Evolutionary conservation across 2,888 invertebrate genomes (phyloP).

Genomic region (Rotaria macrura): DNA sequence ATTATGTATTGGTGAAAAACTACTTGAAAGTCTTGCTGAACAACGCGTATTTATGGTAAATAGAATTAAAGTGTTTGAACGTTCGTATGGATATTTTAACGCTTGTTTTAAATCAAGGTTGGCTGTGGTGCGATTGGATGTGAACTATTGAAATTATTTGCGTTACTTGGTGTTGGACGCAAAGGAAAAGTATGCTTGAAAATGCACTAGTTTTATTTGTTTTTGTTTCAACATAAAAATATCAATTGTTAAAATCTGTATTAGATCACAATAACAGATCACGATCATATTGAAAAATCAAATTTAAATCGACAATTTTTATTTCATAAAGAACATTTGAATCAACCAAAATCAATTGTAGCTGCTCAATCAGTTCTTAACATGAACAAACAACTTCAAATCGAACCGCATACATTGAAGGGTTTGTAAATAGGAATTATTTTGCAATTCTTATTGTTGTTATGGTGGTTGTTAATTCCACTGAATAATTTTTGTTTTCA

Average conservation of each 20-base stretch:
- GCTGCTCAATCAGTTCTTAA: slow-evolving; percentile 44
- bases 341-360: slow-evolving; percentile 46
- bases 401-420: slow-evolving; percentile 48
- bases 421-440: slow-evolving; percentile 36
- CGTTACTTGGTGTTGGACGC: slow-evolving; percentile 43
- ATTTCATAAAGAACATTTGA: slow-evolving; percentile 47
- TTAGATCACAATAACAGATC: slow-evolving; percentile 47
- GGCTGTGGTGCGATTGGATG: slow-evolving; percentile 52
- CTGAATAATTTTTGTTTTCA: slow-evolving; percentile 27
- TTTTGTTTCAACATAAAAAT: too few species aligned
- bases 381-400: slow-evolving; percentile 46
- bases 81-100: neutral
- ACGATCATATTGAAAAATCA: slow-evolving; percentile 50
- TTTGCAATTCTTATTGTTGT: slow-evolving; percentile 15
- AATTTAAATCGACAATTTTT: slow-evolving; percentile 51
- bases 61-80: neutral
- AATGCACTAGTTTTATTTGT: neutral
- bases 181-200: slow-evolving; percentile 39
- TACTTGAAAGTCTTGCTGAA: slow-evolving; percentile 39
- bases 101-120: slow-evolving; percentile 39
- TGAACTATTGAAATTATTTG: slow-evolving; percentile 50
- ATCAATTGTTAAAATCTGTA: neutral
- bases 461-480: too few species aligned
- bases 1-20: slow-evolving; percentile 40
- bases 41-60: slow-evolving; percentile 44